phyloP scores from a whole-genome alignment of 2,113 vertebrate genomes.

The Tretioscincus oriximinensis region DNA sequence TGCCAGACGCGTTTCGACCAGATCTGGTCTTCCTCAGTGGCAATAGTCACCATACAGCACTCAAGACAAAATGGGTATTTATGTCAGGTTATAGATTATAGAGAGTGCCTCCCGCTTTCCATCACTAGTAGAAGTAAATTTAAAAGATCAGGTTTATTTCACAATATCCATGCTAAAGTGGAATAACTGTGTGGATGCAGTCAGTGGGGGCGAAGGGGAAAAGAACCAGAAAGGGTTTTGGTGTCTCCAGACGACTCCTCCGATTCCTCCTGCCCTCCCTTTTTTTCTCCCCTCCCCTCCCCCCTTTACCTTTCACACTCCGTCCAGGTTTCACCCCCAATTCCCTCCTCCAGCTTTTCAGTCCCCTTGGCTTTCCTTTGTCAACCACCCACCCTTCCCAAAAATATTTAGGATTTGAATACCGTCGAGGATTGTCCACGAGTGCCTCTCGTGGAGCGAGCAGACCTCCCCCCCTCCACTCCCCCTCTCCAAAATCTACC shows the following conservation, averaged over 20 bases:
- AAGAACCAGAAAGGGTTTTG: neutral
- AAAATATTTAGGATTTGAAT: conserved; percentile 10
- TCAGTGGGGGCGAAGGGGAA: neutral
- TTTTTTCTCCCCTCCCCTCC: neutral
- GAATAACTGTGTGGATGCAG: too few relatives aligned
- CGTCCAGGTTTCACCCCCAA: conserved; percentile 63
- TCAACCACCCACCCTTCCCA: conserved; percentile 14
- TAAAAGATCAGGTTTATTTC: too few relatives aligned
- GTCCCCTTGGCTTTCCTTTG: conserved; percentile 26
- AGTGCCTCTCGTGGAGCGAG: conserved; percentile 57
- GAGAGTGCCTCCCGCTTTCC: too few relatives aligned
- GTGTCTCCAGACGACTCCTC: conserved; percentile 8
- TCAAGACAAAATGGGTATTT: too few relatives aligned
- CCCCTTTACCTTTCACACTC: conserved; percentile 68
- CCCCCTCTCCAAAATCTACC: conserved; percentile 75
- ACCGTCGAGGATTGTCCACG: conserved; percentile 24
- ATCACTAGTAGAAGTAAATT: too few relatives aligned
- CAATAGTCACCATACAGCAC: too few relatives aligned
- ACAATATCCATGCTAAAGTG: too few relatives aligned
- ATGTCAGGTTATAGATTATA: too few relatives aligned
- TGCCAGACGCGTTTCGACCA: too few relatives aligned
- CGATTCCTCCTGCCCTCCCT: neutral
- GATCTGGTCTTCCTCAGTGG: too few relatives aligned
- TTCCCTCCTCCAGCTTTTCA: conserved; percentile 49
- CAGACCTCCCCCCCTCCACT: conserved; percentile 54